A percentile compares a stretch with the other conserved stretches of the same genome.
phyloP scores from a whole-genome alignment of 2,888 invertebrate genomes.

The Drosophila borealis region DNA sequence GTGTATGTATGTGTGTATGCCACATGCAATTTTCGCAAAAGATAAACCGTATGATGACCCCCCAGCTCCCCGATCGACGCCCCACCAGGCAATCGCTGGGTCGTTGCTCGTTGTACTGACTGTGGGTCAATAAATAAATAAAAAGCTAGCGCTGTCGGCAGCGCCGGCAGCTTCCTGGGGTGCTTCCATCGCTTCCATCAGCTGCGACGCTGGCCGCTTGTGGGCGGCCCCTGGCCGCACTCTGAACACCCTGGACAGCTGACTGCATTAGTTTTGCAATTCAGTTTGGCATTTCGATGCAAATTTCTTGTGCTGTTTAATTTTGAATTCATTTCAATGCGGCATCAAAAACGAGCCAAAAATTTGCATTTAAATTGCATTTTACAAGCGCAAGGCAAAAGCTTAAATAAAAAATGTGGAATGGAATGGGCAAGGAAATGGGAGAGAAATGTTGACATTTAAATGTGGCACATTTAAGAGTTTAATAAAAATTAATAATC shows the following conservation, averaged over 20 bases:
- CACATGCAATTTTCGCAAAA: constrained; percentile 31
- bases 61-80: background rate
- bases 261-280: constrained; percentile 67
- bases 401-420: background rate
- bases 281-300: constrained; percentile 68
- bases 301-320: constrained; percentile 68
- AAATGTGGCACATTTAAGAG: constrained; percentile 27
- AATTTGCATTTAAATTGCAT: constrained; percentile 77
- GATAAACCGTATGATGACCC: constrained; percentile 42
- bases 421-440: background rate
- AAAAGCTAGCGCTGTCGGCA: constrained; percentile 60
- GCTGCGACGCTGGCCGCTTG: constrained; percentile 32
- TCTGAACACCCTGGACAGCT: constrained; percentile 40
- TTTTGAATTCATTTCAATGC: constrained; percentile 67
- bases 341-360: constrained; percentile 22
- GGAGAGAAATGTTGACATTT: constrained; percentile 10
- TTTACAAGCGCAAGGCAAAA: constrained; percentile 28
- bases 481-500: constrained; percentile 40
- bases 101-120: constrained; percentile 37
- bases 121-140: constrained; percentile 67
- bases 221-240: constrained; percentile 22
- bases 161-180: constrained; percentile 54
- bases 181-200: constrained; percentile 7
- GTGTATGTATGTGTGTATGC: background rate
- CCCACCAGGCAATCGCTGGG: constrained; percentile 21